Evolutionary conservation across 2,888 invertebrate species (phyloP).

Genomic region (Nowickia ferox): DNA sequence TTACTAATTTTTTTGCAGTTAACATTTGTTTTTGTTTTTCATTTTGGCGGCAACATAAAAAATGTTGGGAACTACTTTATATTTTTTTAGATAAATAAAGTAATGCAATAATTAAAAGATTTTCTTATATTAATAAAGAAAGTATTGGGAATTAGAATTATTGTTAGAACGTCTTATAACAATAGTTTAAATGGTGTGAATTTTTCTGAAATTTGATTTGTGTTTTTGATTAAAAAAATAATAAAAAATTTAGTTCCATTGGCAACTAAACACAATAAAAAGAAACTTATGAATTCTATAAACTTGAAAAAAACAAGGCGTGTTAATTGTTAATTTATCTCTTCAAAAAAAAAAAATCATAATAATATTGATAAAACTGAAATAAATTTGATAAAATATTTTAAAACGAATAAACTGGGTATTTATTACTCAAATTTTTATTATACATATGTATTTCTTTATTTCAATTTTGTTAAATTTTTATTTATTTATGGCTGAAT

Average conservation of each 20-base stretch:
- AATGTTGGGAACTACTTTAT: no score
- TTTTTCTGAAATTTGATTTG: constrained; percentile 15
- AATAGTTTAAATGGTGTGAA: constrained; percentile 30
- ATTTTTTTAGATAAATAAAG: no score
- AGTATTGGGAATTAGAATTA: constrained; percentile 11
- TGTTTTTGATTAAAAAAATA: neutral
- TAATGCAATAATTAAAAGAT: neutral
- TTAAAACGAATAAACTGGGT: constrained; percentile 5
- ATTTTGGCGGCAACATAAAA: no score
- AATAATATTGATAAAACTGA: constrained; percentile 16
- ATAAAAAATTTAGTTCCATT: constrained; percentile 21
- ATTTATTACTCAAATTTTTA: constrained; percentile 6
- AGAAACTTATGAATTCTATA: constrained; percentile 36
- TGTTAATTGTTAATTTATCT: constrained; percentile 38
- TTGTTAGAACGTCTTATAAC: neutral
- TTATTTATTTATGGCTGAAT: neutral
- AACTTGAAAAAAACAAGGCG: constrained; percentile 64
- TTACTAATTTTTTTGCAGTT: no score
- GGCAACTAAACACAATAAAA: constrained; percentile 37
- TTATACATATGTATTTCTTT: constrained; percentile 2
- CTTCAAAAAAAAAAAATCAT: constrained; percentile 10
- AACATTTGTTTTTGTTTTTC: no score
- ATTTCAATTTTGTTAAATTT: neutral
- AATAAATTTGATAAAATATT: constrained; percentile 31
- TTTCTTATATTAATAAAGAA: neutral